Evolutionary conservation across 2,888 invertebrate species (phyloP), one percentile per base, ranked within the genome.

Genomic region (Pandemis cinnamomeana): DNA sequence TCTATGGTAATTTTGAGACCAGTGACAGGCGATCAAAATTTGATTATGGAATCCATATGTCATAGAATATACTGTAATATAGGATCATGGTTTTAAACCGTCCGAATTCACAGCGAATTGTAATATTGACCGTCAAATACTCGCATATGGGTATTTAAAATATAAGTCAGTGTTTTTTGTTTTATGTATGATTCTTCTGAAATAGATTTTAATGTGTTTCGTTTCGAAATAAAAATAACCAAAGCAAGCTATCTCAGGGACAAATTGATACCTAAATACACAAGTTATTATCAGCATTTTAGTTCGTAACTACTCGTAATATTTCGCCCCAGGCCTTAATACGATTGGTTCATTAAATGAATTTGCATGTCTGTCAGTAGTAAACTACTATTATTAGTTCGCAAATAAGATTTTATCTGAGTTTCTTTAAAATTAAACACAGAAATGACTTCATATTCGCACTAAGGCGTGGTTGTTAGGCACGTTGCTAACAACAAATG

Each of bases 331-430:
- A 27, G 58, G 55, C 48, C 44, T 61, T 20, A 42, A 60, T 48
- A 15, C 64, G 58, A 72, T 72, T 69, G 64, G 27, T 58, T 64
- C 20, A 72, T 64, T 69, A 64, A 72, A 64, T 7, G 7, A 27
- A 68, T 63, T 63, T 42, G 10, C 41, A 27, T 48, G 64, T 44
- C 61, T 20, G 42, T 27, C n/a, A 20, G 46, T 11, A 7, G 3
- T 13, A 64, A 46, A 27, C 8, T 48, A 48, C 27, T 46, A 27
- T 36, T 27, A 27, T 66, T 27, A 58, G 27, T 27, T 58, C 27
- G 11, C 58, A 58, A 58, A 58, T 58, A 58, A 58, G 13, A 58
- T 27, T 11, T 6, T 27, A 27, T 27, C 58, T 58, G 3, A 58
- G 27, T 58, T 58, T 58, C 58, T 27, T 58, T 27, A 27, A 10